Base-by-base conservation (phyloP, 1,140 invertebrate species). In the Drosophila rhopaloa region DNA sequence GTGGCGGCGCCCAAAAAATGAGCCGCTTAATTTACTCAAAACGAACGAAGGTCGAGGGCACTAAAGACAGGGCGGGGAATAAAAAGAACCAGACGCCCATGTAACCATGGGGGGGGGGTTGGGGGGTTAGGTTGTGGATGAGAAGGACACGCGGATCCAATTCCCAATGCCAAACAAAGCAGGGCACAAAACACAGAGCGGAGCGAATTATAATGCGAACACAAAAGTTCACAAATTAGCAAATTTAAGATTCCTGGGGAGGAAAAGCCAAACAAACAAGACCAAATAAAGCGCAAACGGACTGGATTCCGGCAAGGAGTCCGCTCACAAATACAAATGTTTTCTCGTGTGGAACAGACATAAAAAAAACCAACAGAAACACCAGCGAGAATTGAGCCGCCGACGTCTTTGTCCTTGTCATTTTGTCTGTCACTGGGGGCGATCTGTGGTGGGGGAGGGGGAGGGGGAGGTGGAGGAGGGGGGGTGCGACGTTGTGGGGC, bases 141-240 rank as follows among this genome's bases (percentile, higher is more conserved):
- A 43, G 37, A 73, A 53, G 71, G 70, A 75, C 58, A 55, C 70
- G 66, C 47, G 46, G 73, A 68, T 68, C 53, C 60, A 71, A 82
- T 81, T 81, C 76, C 71, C 76, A 79, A 47, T 61, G 67, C 61
- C 48, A 72, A 79, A 81, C 57, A 60, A 37, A 41, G 24, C 51
- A 40, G 29, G 9, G 57, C 32, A 44, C 48, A 59, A 47, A 66
- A 56, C 57, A 54, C 67, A 56, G 29, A 53, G 44, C 59, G 74
- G 24, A 75, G 59, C 63, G 57, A 86, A 88, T 86, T 82, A 79
- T 88, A 86, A 86, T 85, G 82, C 79, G 82, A 75, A 71, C 70
- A 86, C 83, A 88, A 86, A 86, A 86, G 83, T 83, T 88, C 83
- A 86, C 83, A 86, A 86, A 86, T 86, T 86, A 86, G 83, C 83